Evolutionary conservation across 2,113 vertebrate species (phyloP), one percentile per base, ranked within the genome.

Genomic region (Motacilla alba): DNA sequence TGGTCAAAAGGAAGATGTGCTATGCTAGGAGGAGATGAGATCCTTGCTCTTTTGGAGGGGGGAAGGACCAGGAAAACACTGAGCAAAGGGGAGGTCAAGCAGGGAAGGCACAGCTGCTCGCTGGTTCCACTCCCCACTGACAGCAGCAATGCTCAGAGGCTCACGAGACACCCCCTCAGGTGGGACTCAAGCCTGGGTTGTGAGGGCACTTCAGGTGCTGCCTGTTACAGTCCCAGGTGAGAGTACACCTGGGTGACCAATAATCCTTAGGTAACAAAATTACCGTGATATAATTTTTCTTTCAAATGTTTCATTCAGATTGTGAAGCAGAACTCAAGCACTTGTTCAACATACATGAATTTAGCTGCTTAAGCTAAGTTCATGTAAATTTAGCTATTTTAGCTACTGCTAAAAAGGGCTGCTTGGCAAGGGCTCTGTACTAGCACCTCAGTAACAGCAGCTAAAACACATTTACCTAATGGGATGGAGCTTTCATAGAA

Each of bases 391-490:
- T 19, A 46, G 63, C 22, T 60, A 14, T 52, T 77, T 76, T 27
- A 52, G 89, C 89, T 94, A 60, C 86, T 94, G 95, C 93, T 93
- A 94, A 94, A 95, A 97, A 95, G 93, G 94, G 91, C 91, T 95
- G 83, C 78, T 95, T 95, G 94, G 94, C 79, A 95, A 97, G 87
- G 84, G 88, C 87, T 96, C 96, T 95, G 70, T 85, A 89, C 89
- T 77, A 90, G 70, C 92, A 93, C 89, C 97, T 90, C 90, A 96
- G 90, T 77, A 96, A 96, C 46, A 97, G 95, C 95, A 97, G 95
- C 92, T 96, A 94, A 96, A 97, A 96, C 95, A 75, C 89, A 95
- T 84, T 95, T 87, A 96, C 93, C 94, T 96, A 97, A 97, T 43
- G 6, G 95, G 90, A 96, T 90, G 59, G 86, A 95, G 94, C 90